Percentiles rank a stretch among this genome's conserved stretches.
Conservation (phyloP, 1,140 invertebrate species). For the Drosophila neocordata region DNA sequence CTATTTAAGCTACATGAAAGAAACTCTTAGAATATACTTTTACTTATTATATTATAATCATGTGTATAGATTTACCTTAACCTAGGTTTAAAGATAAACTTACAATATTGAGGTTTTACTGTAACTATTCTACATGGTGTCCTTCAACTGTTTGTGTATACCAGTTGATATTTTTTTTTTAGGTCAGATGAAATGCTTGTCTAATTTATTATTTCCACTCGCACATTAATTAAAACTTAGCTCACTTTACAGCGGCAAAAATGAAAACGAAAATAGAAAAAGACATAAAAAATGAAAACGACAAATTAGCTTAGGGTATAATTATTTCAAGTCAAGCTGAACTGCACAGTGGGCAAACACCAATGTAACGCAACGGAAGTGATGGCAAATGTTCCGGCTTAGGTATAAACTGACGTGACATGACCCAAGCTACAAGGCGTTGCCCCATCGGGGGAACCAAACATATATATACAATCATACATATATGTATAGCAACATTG, state of each 20-base stretch:
- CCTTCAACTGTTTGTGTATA: background rate
- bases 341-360: conserved; percentile 20
- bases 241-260: conserved; percentile 33
- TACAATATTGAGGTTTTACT: conserved; percentile 7
- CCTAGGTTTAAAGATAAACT: no score
- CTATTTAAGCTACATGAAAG: no score
- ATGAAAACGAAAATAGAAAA: conserved; percentile 7
- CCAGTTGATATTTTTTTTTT: conserved; percentile 19
- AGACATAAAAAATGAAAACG: conserved; percentile 22
- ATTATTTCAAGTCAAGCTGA: conserved; percentile 15
- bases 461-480: background rate
- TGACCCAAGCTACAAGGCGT: conserved; percentile 3
- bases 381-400: conserved; percentile 8
- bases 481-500: background rate
- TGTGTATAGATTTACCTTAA: no score
- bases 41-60: no score
- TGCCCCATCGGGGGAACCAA: background rate
- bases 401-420: background rate
- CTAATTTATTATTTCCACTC: conserved; percentile 47
- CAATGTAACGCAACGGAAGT: conserved; percentile 9
- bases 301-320: conserved; percentile 39
- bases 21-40: no score
- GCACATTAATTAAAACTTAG: conserved; percentile 46
- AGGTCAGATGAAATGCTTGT: conserved; percentile 31
- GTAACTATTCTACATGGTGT: background rate